These are phyloP conservation scores for Aplocera efformata DNA, from an alignment of 2,888 invertebrate genomes.

Conservation along the genomic window DNA sequence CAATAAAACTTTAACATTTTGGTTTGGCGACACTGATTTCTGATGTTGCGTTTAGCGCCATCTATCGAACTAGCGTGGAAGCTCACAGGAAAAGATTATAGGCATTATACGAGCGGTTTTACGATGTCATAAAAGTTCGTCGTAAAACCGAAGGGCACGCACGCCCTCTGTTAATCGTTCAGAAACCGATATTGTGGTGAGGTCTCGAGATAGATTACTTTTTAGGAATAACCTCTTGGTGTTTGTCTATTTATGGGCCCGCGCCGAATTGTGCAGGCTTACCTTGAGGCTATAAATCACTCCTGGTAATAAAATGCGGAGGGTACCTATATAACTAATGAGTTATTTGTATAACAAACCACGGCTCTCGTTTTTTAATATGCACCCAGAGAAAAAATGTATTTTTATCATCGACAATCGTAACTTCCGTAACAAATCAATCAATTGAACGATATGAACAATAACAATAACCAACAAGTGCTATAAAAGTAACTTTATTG, in stretches of 20 bases:
- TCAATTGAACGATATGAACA: conserved; percentile 15
- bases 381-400: too few relatives aligned
- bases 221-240: conserved; percentile 70
- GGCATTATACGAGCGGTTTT: conserved; percentile 73
- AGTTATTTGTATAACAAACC: conserved; percentile 3
- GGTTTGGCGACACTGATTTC: conserved; percentile 70
- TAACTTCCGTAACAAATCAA: neutral
- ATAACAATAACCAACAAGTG: conserved; percentile 40
- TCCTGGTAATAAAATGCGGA: conserved; percentile 13
- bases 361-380: too few relatives aligned
- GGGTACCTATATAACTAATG: conserved; percentile 5
- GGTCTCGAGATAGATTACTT: conserved; percentile 77
- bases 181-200: conserved; percentile 79
- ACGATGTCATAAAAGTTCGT: conserved; percentile 77
- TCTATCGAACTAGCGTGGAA: conserved; percentile 55
- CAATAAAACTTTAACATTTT: conserved; percentile 77
- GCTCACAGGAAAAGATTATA: conserved; percentile 74
- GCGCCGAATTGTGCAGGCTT: conserved; percentile 48
- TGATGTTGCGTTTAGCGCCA: conserved; percentile 70
- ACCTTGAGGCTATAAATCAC: conserved; percentile 39
- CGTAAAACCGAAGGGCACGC: conserved; percentile 78
- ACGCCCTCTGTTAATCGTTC: conserved; percentile 80
- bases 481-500: conserved; percentile 57
- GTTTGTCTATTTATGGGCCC: conserved; percentile 70
- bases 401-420: too few relatives aligned